A percentile compares a stretch with the other conserved stretches of the same genome.
phyloP scores from a whole-genome alignment of 2,888 invertebrate genomes.

The Chrysolina oricalcia region DNA sequence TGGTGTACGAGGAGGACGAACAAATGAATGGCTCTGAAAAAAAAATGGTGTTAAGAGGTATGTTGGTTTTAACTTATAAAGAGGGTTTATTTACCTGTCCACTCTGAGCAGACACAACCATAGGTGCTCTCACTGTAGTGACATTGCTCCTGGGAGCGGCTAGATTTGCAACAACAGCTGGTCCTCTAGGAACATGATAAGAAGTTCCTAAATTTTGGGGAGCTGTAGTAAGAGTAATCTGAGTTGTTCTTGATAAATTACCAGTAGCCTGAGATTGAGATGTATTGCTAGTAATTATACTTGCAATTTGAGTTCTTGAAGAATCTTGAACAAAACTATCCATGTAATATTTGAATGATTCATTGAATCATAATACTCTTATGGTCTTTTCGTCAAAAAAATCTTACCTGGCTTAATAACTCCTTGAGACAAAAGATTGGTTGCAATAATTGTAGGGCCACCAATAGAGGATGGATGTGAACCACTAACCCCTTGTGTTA shows the following conservation, averaged over 20 bases:
- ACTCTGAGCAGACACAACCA: constrained; percentile 67
- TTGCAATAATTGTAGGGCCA: constrained; percentile 69
- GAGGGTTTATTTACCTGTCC: constrained; percentile 57
- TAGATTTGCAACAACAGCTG: constrained; percentile 84
- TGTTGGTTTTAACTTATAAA: background rate
- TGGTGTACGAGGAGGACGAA: constrained; percentile 68
- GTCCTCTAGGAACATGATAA: constrained; percentile 75
- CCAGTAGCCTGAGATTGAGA: constrained; percentile 54
- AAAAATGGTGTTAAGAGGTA: background rate
- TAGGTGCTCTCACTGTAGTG: constrained; percentile 70
- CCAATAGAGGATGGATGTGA: constrained; percentile 65
- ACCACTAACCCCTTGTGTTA: constrained; percentile 66
- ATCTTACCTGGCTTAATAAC: constrained; percentile 73
- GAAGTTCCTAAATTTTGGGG: constrained; percentile 67
- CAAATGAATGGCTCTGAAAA: constrained; percentile 62
- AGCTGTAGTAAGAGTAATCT: constrained; percentile 68
- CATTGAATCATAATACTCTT: background rate
- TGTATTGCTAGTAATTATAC: constrained; percentile 51
- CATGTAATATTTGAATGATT: too few relatives aligned
- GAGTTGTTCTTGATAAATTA: constrained; percentile 65
- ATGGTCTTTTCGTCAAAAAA: background rate
- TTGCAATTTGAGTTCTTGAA: constrained; percentile 56
- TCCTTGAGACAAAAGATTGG: constrained; percentile 72
- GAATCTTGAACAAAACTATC: constrained; percentile 51
- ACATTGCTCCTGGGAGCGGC: constrained; percentile 81